phyloP scores from a whole-genome alignment of 30 jellyfish, hydroid and myxozoan genomes.

The Cassiopea xamachana region DNA sequence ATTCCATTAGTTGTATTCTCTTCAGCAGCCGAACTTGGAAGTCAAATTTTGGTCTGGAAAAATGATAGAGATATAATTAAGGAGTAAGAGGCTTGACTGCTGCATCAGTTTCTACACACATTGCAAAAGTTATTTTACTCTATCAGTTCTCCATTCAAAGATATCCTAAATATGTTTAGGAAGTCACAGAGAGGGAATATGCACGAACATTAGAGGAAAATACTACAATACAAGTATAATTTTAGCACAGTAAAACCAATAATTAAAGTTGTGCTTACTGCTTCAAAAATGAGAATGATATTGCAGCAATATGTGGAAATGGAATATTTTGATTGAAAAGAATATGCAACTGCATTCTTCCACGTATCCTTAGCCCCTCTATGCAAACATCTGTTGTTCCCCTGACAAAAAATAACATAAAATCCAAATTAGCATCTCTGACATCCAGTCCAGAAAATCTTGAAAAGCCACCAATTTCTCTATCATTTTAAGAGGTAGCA shows the following conservation, averaged over 20 bases:
- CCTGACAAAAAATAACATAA: slow-evolving; percentile 37
- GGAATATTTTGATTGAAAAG: slow-evolving; percentile 92
- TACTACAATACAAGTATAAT: neutral
- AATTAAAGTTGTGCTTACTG: slow-evolving; percentile 61
- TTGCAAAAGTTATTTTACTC: no score
- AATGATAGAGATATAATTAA: neutral
- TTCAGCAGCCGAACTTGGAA: slow-evolving; percentile 83
- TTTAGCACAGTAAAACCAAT: neutral
- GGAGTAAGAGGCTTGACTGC: no score
- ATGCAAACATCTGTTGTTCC: slow-evolving; percentile 77
- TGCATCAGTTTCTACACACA: no score
- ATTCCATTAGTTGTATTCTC: slow-evolving; percentile 92
- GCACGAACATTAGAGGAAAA: neutral
- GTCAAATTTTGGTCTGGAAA: slow-evolving; percentile 88
- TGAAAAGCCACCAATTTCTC: no score
- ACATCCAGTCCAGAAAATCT: no score
- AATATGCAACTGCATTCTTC: slow-evolving; percentile 89
- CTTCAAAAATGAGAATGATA: slow-evolving; percentile 84
- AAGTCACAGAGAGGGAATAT: no score
- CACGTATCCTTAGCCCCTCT: slow-evolving; percentile 92
- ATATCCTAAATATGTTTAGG: no score
- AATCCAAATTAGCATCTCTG: neutral
- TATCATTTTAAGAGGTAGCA: no score
- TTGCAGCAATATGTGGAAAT: slow-evolving; percentile 96
- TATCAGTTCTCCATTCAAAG: no score